Percentiles rank a stretch among this genome's conserved stretches.
Evolutionary conservation across 1,140 invertebrate genomes (phyloP).

Genomic region (Pseudomyrmex flavicornis): DNA sequence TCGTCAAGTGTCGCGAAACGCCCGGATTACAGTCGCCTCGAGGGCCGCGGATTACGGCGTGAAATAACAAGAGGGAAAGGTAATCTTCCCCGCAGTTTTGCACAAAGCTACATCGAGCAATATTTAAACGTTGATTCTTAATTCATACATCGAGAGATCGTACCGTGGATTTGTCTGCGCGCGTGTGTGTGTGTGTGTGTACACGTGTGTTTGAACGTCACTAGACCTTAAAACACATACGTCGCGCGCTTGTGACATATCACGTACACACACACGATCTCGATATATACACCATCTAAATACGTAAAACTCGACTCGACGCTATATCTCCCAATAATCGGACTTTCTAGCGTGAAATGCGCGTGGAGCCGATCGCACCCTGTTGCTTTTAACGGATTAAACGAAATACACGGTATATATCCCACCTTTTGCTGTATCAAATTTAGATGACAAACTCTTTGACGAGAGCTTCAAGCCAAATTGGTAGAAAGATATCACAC

Average conservation of each 20-base stretch:
- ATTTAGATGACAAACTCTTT: slow-evolving; percentile 41
- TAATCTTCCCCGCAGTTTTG: not conserved
- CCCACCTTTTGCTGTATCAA: slow-evolving; percentile 23
- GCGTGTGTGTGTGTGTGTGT: too few relatives aligned
- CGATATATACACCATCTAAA: slow-evolving; percentile 2
- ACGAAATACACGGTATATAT: slow-evolving; percentile 25
- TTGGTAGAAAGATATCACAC: not conserved
- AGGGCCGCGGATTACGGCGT: not conserved
- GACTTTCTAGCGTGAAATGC: slow-evolving; percentile 54
- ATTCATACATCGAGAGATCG: slow-evolving; percentile 27
- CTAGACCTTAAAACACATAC: slow-evolving; percentile 12
- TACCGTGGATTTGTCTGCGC: not conserved
- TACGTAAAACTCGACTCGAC: slow-evolving; percentile 48
- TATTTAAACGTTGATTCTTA: slow-evolving; percentile 42
- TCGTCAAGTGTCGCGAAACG: not conserved
- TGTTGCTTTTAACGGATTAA: slow-evolving; percentile 61
- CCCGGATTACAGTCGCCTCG: not conserved
- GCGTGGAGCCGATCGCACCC: slow-evolving; percentile 38
- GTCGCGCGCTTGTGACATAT: slow-evolving; percentile 16
- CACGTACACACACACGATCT: slow-evolving; percentile 11
- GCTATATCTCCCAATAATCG: slow-evolving; percentile 53
- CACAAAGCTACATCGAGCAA: slow-evolving; percentile 2
- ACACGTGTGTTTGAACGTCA: not conserved
- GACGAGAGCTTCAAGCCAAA: not conserved
- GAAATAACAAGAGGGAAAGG: not conserved